Evolutionary conservation across 2,888 invertebrate species (phyloP), one percentile per base, ranked within the genome.

Genomic region (Xanthia icteritia): DNA sequence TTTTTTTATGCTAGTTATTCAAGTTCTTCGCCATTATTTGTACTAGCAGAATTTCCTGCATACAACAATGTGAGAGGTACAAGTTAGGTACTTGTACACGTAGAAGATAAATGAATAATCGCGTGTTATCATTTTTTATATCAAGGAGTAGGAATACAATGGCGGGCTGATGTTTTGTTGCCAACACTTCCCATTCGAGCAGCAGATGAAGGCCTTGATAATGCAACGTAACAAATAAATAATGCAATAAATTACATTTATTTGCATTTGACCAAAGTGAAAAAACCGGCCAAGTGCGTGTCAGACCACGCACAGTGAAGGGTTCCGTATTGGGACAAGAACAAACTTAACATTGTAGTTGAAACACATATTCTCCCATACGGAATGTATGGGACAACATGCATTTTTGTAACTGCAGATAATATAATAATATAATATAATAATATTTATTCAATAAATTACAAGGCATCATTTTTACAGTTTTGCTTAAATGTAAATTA

Each of bases 101-200:
- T 6, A 66, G 68, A 82, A 66, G 68, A 82, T 79, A 54, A 66
- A 71, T 60, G 36, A 48, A 51, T 51, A 60, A 63, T 63, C 36
- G 51, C 61, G 58, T 65, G 39, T 54, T 48, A 54, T 70, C 17
- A 58, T 48, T 64, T 31, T 9, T 51, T 17, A 31, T 56, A 54
- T 5, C n/a, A 20, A 51, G 15, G 31, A 56, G 5, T 58, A 39
- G 9, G 9, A 60, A 36, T 23, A 63, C 42, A 77, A 65, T 67
- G 27, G 42, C 13, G 23, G 54, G 31, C 42, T 39, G 5, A 73
- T 15, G n/a, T 76, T 48, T 76, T 51, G 31, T 60, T 42, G n/a
- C 20, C 36, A 63, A 17, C 54, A 36, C 23, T 66, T 66, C 56
- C 5, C 5, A 73, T 56, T 51, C 2, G 31, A 51, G 13, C 11